Base-by-base conservation (phyloP, 2,888 invertebrate species). In the Sinodicranocentrus sp. region DNA sequence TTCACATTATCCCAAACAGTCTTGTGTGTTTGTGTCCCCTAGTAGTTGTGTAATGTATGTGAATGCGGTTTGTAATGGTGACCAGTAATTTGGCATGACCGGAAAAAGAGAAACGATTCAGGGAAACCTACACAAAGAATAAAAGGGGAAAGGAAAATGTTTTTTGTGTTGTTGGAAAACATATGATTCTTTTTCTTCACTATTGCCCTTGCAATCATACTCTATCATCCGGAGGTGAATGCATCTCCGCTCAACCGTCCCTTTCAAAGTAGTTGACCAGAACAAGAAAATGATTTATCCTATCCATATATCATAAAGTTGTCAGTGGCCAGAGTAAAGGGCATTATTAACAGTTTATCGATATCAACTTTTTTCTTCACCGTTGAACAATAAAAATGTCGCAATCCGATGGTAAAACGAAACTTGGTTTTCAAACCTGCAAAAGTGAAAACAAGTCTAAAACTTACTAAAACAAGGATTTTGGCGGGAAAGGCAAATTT, bases 271-370 rank as follows among this genome's bases (percentile, higher is more conserved):
- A 63, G 54, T 63, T 75, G 75, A 75, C 65, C 75, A 75, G 65
- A 75, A 65, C 75, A 28, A 57, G 57, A 17, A 76, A 63, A 76
- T 76, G 76, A 76, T 76, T 76, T 76, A 76, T 76, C 65, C 76
- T 19, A n/a, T 52, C 63, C 19, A 75, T 75, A 75, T 75, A 63
- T 75, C 75, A 75, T 75, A 63, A 63, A 63, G 43, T 75, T 75
- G 75, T 75, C 75, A 63, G 25, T 21, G 33, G 33, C 63, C 28
- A 28, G 21, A 28, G 25, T 57, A 57, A 48, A 26, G 21, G 72
- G 63, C 52, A 75, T 63, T 75, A 75, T 44, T 75, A 63, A 44
- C 52, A 75, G 75, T 75, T 75, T 75, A 75, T 75, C 75, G 75
- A 23, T 75, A 73, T 73, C 72, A 73, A 73, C 72, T 61, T 61